These are phyloP conservation scores for Nemotelus nigrinus DNA, from an alignment of 2,888 invertebrate genomes.

Conservation along the genomic window DNA sequence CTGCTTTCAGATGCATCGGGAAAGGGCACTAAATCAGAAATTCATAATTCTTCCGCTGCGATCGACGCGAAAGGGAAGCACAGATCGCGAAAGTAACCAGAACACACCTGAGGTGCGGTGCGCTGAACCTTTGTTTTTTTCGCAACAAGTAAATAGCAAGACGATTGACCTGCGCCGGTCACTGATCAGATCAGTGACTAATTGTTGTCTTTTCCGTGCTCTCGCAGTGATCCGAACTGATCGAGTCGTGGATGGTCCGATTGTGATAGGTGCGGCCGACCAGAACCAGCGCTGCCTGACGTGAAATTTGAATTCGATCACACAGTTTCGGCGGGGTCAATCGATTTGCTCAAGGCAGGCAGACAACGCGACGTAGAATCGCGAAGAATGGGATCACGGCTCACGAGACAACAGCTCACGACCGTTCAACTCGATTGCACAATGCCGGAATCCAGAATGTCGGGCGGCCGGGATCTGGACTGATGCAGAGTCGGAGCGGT, in stretches of 20 bases:
- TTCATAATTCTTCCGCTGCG: slow-evolving; percentile 8
- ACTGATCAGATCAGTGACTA: slow-evolving; percentile 42
- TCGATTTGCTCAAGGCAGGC: slow-evolving; percentile 46
- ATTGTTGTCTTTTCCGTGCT: slow-evolving; percentile 37
- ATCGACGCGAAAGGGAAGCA: neutral
- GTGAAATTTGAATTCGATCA: slow-evolving; percentile 11
- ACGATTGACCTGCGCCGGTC: slow-evolving; percentile 38
- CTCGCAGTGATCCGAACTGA: neutral
- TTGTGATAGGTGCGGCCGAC: slow-evolving; percentile 34
- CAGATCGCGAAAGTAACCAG: slow-evolving; percentile 20
- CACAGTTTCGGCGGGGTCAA: slow-evolving; percentile 45
- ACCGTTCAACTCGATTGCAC: slow-evolving; percentile 35
- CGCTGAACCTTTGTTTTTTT: slow-evolving; percentile 4
- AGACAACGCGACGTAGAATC: neutral
- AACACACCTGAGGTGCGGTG: slow-evolving; percentile 40
- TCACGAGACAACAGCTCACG: slow-evolving; percentile 40
- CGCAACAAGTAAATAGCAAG: slow-evolving; percentile 16
- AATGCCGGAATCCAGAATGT: neutral
- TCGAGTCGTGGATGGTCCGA: slow-evolving; percentile 8
- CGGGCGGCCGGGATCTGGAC: neutral
- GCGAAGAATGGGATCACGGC: slow-evolving; percentile 35
- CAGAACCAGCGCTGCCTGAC: slow-evolving; percentile 1
- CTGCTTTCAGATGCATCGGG: slow-evolving; percentile 14
- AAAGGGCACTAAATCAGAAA: slow-evolving; percentile 19
- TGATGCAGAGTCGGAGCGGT: neutral